phyloP scores from a whole-genome alignment of 2,113 vertebrate genomes.

The Isichthys henryi region DNA sequence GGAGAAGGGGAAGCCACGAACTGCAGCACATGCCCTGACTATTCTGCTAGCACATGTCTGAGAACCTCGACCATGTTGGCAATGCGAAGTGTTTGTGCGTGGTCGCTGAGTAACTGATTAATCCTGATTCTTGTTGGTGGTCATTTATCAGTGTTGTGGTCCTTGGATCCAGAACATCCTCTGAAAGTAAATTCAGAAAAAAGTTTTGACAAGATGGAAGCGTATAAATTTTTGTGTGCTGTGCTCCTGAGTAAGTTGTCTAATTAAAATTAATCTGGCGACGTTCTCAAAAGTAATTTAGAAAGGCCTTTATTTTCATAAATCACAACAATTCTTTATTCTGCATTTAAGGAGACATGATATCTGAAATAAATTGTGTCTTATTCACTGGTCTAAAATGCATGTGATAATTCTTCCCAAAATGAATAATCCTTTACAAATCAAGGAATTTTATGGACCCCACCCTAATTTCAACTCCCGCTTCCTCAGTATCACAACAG shows the following conservation, averaged over 20 bases:
- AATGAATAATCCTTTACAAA: background rate
- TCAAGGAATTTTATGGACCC: background rate
- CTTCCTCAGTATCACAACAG: background rate
- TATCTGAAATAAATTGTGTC: background rate
- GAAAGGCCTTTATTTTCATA: background rate
- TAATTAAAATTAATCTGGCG: background rate
- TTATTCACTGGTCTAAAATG: background rate
- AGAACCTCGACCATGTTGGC: background rate
- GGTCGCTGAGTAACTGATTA: background rate
- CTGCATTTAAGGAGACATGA: background rate
- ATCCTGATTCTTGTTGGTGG: background rate
- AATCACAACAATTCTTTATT: background rate
- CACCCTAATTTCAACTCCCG: background rate
- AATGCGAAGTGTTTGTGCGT: background rate
- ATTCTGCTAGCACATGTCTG: background rate
- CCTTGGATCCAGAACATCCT: background rate
- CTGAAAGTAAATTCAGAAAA: background rate
- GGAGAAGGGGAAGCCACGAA: conserved; percentile 8
- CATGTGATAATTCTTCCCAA: background rate
- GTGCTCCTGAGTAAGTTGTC: background rate
- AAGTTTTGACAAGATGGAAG: background rate
- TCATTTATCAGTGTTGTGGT: background rate
- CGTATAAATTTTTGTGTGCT: background rate
- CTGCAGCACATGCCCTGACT: background rate
- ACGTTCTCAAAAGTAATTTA: background rate